Conservation (phyloP, 2,888 invertebrate genomes). For the Metacarcinus magister region DNA sequence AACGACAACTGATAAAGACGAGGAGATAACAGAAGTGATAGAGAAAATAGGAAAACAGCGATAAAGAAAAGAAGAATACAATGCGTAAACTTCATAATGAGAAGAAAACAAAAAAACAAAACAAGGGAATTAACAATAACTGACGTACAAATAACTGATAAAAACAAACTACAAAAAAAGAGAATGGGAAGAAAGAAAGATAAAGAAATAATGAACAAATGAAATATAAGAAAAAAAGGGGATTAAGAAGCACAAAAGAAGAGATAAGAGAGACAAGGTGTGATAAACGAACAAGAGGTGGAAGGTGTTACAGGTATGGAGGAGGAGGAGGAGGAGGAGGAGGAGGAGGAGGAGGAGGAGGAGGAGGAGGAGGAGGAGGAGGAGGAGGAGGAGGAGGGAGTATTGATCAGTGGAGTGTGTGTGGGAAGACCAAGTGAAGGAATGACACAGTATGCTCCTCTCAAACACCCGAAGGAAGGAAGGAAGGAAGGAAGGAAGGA, state of each 20-base stretch:
- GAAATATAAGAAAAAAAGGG: background rate
- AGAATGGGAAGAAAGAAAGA: background rate
- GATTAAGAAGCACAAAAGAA: background rate
- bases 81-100: too few species aligned
- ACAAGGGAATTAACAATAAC: too few species aligned
- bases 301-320: background rate
- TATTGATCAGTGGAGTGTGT: slow-evolving; percentile 20
- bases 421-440: background rate
- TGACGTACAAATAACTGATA: background rate
- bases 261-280: background rate
- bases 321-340: background rate
- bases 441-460: slow-evolving; percentile 4
- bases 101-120: too few species aligned
- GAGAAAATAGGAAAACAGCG: background rate
- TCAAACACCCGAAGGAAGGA: background rate
- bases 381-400: background rate
- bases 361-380: background rate
- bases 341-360: background rate
- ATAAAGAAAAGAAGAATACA: background rate
- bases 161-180: background rate
- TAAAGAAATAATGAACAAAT: background rate
- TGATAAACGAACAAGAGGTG: slow-evolving; percentile 10
- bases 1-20: background rate
- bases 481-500: slow-evolving; percentile 55
- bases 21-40: background rate